phyloP scores from a whole-genome alignment of 2,888 invertebrate genomes.

The Tachystola acroxantha region DNA sequence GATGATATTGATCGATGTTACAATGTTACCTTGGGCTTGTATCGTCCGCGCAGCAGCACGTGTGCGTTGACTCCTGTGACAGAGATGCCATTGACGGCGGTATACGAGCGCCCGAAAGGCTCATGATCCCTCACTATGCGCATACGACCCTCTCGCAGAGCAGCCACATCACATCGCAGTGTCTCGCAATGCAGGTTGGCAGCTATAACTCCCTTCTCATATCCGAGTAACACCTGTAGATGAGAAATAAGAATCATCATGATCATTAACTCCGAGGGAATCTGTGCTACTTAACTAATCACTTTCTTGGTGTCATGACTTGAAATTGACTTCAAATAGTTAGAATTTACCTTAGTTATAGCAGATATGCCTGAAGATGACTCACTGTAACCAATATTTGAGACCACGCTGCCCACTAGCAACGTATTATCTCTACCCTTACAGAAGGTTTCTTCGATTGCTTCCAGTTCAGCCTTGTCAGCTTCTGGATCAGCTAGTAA shows the following conservation, averaged over 20 bases:
- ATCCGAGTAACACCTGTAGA: conserved; percentile 36
- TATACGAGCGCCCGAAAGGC: conserved; percentile 27
- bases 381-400: conserved; percentile 54
- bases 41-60: conserved; percentile 41
- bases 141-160: conserved; percentile 29
- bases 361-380: conserved; percentile 61
- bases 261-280: no score
- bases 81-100: conserved; percentile 43
- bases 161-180: conserved; percentile 26
- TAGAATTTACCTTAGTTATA: conserved; percentile 75
- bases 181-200: conserved; percentile 37
- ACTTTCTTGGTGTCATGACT: no score
- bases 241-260: neutral
- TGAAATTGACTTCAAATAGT: no score
- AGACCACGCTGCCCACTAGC: conserved; percentile 63
- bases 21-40: conserved; percentile 37
- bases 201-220: conserved; percentile 35
- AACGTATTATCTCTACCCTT: conserved; percentile 58
- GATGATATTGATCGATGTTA: neutral
- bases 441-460: conserved; percentile 76
- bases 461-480: conserved; percentile 80
- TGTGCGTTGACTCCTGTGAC: conserved; percentile 41
- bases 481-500: conserved; percentile 70
- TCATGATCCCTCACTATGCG: conserved; percentile 31
- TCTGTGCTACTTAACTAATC: no score